Evolutionary conservation across 1,140 invertebrate genomes (phyloP).

Genomic region (Oreohelix idahoensis): DNA sequence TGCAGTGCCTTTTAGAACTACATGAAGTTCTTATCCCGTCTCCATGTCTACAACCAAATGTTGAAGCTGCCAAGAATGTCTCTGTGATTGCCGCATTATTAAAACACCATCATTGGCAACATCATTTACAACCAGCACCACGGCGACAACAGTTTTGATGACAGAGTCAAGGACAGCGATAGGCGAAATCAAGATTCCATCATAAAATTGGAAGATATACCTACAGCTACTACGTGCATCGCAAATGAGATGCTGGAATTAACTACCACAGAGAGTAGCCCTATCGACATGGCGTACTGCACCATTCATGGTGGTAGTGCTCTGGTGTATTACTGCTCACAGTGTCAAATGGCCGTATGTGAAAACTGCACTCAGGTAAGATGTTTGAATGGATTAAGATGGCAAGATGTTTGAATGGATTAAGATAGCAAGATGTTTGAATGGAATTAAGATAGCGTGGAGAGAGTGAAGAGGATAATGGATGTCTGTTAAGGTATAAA

Average conservation of each 20-base stretch:
- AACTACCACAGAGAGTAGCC: slow-evolving; percentile 56
- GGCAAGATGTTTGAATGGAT: no score
- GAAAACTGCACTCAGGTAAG: slow-evolving; percentile 72
- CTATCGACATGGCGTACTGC: slow-evolving; percentile 62
- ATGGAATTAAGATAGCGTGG: no score
- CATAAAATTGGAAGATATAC: not conserved
- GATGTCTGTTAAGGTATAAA: no score
- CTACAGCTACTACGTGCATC: not conserved
- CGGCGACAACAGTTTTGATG: not conserved
- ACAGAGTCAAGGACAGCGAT: not conserved
- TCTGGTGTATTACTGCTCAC: slow-evolving; percentile 75
- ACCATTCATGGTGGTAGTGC: slow-evolving; percentile 72
- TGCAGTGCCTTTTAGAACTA: no score
- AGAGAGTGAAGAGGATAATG: no score
- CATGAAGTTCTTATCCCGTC: no score
- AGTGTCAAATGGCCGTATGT: slow-evolving; percentile 77
- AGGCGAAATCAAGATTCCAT: not conserved
- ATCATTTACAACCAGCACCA: slow-evolving; percentile 20
- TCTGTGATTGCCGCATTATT: no score
- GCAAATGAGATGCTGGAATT: not conserved
- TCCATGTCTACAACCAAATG: no score
- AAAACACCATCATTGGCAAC: not conserved
- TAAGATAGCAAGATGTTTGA: no score
- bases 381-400: no score
- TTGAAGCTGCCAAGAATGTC: no score